Evolutionary conservation across 1,140 invertebrate species (phyloP).

Genomic region (Pseudomyrmex dendroicus): DNA sequence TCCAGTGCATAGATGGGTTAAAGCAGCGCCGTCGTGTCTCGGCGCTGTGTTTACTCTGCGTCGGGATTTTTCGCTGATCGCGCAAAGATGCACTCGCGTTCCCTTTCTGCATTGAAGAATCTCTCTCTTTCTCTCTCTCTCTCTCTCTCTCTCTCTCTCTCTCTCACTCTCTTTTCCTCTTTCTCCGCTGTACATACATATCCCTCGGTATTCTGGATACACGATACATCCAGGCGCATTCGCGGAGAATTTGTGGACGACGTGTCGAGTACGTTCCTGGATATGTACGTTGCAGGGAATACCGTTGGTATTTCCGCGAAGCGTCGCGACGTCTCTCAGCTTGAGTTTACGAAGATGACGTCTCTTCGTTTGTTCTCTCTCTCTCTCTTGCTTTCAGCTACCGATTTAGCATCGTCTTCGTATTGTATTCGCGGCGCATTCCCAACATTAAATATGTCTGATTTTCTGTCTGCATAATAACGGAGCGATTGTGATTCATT

Average conservation of each 20-base stretch:
- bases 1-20: conserved; percentile 6
- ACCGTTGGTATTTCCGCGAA: conserved; percentile 49
- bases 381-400: neutral
- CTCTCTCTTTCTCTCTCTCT: neutral
- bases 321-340: conserved; percentile 41
- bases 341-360: neutral
- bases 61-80: conserved; percentile 34
- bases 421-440: conserved; percentile 8
- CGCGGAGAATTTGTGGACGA: conserved; percentile 58
- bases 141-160: neutral
- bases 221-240: conserved; percentile 53
- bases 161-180: too few species aligned
- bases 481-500: neutral
- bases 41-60: conserved; percentile 7
- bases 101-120: conserved; percentile 16
- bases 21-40: conserved; percentile 33
- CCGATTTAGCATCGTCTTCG: neutral
- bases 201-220: conserved; percentile 43
- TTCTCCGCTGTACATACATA: conserved; percentile 13
- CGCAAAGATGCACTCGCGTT: conserved; percentile 11
- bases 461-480: neutral
- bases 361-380: neutral
- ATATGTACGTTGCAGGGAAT: conserved; percentile 50
- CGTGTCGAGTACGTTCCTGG: conserved; percentile 54
- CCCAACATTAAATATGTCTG: conserved; percentile 7